Evolutionary conservation across 1,140 invertebrate species (phyloP).

Genomic region (Bilobella aurantiaca): DNA sequence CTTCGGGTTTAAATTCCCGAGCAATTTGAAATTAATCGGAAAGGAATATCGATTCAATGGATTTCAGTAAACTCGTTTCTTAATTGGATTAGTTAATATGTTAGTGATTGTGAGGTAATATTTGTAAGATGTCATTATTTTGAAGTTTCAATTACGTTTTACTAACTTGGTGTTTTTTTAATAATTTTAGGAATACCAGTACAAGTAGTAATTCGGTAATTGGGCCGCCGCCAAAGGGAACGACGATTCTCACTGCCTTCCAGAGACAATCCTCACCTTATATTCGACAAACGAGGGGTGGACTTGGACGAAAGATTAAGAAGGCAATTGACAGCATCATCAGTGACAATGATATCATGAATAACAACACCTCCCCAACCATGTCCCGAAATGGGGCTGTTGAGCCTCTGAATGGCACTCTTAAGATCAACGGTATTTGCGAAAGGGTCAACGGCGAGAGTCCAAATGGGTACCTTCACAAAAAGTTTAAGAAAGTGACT

Average conservation of each 20-base stretch:
- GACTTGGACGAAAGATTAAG: not conserved
- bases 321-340: not conserved
- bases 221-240: not conserved
- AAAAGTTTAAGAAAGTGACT: constrained; percentile 34
- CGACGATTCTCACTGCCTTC: not conserved
- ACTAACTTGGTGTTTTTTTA: too few relatives aligned
- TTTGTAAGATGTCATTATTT: too few relatives aligned
- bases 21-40: too few relatives aligned
- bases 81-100: too few relatives aligned
- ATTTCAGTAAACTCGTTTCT: too few relatives aligned
- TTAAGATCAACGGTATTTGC: not conserved
- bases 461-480: constrained; percentile 27
- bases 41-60: too few relatives aligned
- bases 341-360: constrained; percentile 2
- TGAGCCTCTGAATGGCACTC: not conserved
- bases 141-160: too few relatives aligned
- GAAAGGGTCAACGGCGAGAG: not conserved
- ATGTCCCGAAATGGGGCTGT: not conserved
- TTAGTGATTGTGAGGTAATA: too few relatives aligned
- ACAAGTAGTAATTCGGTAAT: not conserved
- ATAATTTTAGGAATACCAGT: not conserved
- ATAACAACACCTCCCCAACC: not conserved
- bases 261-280: not conserved
- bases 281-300: not conserved
- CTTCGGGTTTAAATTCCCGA: too few relatives aligned